phyloP scores from a whole-genome alignment of 2,113 vertebrate species.

The Pomatostomus ruficeps region DNA sequence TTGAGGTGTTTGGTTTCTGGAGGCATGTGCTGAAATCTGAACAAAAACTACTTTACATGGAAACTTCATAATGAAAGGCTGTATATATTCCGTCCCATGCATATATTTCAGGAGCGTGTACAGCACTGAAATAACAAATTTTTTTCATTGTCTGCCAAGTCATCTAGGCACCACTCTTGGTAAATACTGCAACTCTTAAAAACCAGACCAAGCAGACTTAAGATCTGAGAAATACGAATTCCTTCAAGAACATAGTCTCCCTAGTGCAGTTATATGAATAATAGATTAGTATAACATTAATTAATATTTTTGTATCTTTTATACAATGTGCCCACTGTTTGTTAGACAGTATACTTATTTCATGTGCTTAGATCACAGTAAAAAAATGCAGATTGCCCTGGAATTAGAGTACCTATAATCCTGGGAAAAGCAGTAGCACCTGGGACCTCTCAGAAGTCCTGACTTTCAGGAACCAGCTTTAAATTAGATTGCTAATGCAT shows the following conservation, averaged over 20 bases:
- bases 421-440: not conserved
- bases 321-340: not conserved
- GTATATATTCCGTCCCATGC: not conserved
- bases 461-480: not conserved
- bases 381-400: not conserved
- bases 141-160: not conserved
- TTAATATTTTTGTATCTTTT: slow-evolving; percentile 1
- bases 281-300: slow-evolving; percentile 28
- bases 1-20: not conserved
- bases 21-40: not conserved
- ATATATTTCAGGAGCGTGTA: not conserved
- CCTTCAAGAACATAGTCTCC: not conserved
- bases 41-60: not conserved
- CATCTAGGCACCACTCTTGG: not conserved
- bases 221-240: slow-evolving; percentile 3
- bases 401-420: not conserved
- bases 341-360: not conserved
- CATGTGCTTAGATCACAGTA: not conserved
- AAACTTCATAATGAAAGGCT: not conserved
- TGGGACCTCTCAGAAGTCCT: not conserved
- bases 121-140: not conserved
- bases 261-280: slow-evolving; percentile 25
- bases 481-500: not conserved
- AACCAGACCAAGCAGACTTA: not conserved
- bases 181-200: not conserved